phyloP scores from a whole-genome alignment of 2,797 vertebrate species.

The Serranus cabrilla region DNA sequence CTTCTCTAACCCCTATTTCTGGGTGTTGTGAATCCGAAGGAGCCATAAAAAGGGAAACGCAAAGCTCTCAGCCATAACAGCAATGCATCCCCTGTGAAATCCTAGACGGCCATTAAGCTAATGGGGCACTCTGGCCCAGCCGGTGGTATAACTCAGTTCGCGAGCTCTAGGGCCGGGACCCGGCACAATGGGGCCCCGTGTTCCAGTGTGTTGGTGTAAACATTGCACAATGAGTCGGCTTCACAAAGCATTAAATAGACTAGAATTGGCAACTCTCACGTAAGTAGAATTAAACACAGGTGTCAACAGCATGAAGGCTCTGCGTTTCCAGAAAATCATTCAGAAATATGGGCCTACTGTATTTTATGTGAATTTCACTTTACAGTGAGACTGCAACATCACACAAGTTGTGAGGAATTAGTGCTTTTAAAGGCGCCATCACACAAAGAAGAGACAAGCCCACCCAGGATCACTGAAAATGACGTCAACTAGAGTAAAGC shows the following conservation, averaged over 20 bases:
- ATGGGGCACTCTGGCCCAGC: slow-evolving; percentile 85
- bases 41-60: slow-evolving; percentile 85
- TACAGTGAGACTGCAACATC: not conserved
- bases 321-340: slow-evolving; percentile 31
- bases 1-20: slow-evolving; percentile 70
- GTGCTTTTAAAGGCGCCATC: slow-evolving; percentile 2
- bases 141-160: slow-evolving; percentile 77
- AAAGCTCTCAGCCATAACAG: slow-evolving; percentile 87
- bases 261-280: slow-evolving; percentile 72
- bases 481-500: not conserved
- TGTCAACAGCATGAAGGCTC: slow-evolving; percentile 62
- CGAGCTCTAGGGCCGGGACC: slow-evolving; percentile 57
- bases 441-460: slow-evolving; percentile 6
- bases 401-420: not conserved
- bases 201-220: slow-evolving; percentile 84
- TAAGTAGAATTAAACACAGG: slow-evolving; percentile 78
- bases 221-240: slow-evolving; percentile 76
- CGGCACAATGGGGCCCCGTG: slow-evolving; percentile 67
- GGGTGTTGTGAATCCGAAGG: slow-evolving; percentile 84
- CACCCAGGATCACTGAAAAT: slow-evolving; percentile 14
- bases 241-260: slow-evolving; percentile 81
- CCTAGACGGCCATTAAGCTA: slow-evolving; percentile 88
- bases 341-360: slow-evolving; percentile 26
- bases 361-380: not conserved
- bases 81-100: slow-evolving; percentile 86